Base-by-base conservation (phyloP, 2,113 vertebrate species). In the Dasyornis broadbenti region DNA sequence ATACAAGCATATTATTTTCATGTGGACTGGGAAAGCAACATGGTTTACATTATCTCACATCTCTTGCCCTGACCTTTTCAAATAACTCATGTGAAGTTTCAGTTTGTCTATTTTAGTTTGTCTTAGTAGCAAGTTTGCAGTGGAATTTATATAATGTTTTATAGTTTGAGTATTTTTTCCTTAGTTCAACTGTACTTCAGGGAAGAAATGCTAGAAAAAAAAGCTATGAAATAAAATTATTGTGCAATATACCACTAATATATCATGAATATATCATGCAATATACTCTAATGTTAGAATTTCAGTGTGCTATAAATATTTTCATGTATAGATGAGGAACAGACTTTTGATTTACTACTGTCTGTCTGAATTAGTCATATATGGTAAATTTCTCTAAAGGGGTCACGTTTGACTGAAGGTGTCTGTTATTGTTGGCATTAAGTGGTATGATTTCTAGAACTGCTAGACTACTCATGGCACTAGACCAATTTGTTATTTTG, bases 371-470 rank as follows among this genome's bases (percentile, higher is more conserved):
- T 85, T 73, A 95, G 87, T 92, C 70, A 85, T 94, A 91, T 72
- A 91, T 71, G 75, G 73, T 92, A 89, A 86, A 82, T 91, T 79
- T 92, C 66, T 92, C 56, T 73, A 40, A 90, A 85, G 68, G 73
- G 49, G 45, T 93, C 80, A 26, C 50, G 73, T 94, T 92, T 89
- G 76, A 96, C 86, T 2, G 0, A 96, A 96, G 91, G 90, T 96
- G 40, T 89, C 92, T 97, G 54, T 93, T 96, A 79, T 91, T 97
- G 61, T 97, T 97, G 96, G 95, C 95, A 93, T 90, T 64, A 82
- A 88, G 72, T 30, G 53, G 59, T 71, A 57, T 4, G 52, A 52
- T 96, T 95, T 96, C 87, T 92, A 96, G 87, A 94, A 39, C 91
- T 78, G 53, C 78, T 90, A 76, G 82, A 44, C 66, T 54, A 37